These are phyloP conservation scores for Eptesicus fuscus DNA, from an alignment of 2,113 vertebrate genomes.

Conservation along the genomic window DNA sequence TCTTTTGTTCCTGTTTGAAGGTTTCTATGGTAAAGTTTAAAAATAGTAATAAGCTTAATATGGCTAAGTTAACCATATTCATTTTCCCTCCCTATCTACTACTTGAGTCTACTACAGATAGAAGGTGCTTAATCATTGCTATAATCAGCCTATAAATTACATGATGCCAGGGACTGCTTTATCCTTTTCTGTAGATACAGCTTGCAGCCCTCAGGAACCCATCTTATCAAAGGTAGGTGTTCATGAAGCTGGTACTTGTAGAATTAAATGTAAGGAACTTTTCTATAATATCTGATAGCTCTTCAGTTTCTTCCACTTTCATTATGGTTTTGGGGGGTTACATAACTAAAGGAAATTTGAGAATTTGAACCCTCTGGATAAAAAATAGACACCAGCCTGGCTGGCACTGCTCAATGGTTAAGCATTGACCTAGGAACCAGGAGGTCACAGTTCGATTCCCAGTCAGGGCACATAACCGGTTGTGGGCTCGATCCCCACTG, in stretches of 20 bases:
- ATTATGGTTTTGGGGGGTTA: background rate
- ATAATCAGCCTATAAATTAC: background rate
- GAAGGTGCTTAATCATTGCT: background rate
- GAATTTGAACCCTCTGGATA: slow-evolving; percentile 3
- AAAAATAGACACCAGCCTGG: background rate
- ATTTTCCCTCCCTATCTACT: background rate
- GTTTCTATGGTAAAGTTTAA: background rate
- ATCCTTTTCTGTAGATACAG: background rate
- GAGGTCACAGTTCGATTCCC: too few relatives aligned
- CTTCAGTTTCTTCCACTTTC: slow-evolving; percentile 26
- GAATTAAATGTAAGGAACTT: background rate
- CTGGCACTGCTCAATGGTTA: too few relatives aligned
- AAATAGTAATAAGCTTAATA: background rate
- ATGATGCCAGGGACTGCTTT: background rate
- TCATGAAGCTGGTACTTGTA: background rate
- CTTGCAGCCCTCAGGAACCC: background rate
- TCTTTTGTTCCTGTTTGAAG: background rate
- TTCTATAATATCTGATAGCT: background rate
- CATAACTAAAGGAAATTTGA: slow-evolving; percentile 23
- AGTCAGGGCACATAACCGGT: too few relatives aligned
- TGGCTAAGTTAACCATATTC: slow-evolving; percentile 1
- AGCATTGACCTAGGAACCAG: too few relatives aligned
- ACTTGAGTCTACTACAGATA: background rate
- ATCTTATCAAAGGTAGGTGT: background rate
- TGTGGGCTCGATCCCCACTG: too few relatives aligned